phyloP scores from a whole-genome alignment of 2,797 vertebrate species.

The Semotilus atromaculatus region DNA sequence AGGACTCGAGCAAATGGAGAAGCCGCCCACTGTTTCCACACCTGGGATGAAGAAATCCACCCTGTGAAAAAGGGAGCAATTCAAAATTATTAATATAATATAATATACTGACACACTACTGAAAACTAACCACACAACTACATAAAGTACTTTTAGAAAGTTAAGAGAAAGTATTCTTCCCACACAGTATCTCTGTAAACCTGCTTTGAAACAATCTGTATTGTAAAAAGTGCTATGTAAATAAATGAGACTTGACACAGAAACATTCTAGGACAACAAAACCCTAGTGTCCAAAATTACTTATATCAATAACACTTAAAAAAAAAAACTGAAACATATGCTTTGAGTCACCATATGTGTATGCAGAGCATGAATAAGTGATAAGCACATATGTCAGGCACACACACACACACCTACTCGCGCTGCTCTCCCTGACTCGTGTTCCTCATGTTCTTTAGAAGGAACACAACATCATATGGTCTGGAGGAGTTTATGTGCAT shows the following conservation, averaged over 20 bases:
- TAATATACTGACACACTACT: background rate
- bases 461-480: slow-evolving; percentile 61
- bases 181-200: background rate
- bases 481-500: slow-evolving; percentile 64
- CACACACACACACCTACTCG: slow-evolving; percentile 18
- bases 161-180: slow-evolving; percentile 5
- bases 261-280: background rate
- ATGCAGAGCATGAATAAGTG: slow-evolving; percentile 9
- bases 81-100: background rate
- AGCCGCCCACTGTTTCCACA: slow-evolving; percentile 88
- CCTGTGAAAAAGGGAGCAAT: slow-evolving; percentile 71
- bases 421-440: slow-evolving; percentile 49
- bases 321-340: background rate
- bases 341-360: slow-evolving; percentile 27
- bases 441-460: slow-evolving; percentile 64
- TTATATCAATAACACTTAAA: background rate
- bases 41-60: slow-evolving; percentile 94
- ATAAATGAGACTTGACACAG: background rate
- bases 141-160: background rate
- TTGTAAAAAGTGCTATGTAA: no score
- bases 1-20: slow-evolving; percentile 95
- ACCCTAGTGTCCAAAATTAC: background rate
- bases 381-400: slow-evolving; percentile 25
- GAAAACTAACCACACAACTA: background rate
- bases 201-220: no score